These are phyloP conservation scores for Leucoma salicis DNA, from an alignment of 2,888 invertebrate genomes.

Conservation along the genomic window DNA sequence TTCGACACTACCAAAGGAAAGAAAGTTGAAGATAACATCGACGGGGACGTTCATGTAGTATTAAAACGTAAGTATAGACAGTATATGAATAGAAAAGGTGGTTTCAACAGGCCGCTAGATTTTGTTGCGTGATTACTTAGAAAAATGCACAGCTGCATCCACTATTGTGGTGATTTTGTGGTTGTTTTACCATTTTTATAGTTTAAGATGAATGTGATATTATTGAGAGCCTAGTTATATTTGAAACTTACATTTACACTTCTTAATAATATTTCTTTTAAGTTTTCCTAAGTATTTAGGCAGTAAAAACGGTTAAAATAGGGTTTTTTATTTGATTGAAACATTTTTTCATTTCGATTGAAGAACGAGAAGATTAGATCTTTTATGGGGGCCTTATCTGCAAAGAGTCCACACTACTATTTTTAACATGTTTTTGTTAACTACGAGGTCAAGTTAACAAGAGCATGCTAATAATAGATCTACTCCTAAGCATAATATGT, in stretches of 20 bases:
- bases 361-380: too few relatives aligned
- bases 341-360: too few relatives aligned
- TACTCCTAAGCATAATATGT: not conserved
- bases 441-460: too few relatives aligned
- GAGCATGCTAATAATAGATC: too few relatives aligned
- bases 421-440: too few relatives aligned
- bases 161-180: constrained; percentile 8
- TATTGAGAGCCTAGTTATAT: constrained; percentile 33
- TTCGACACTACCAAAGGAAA: constrained; percentile 98
- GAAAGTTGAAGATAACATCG: constrained; percentile 96
- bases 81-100: constrained; percentile 99
- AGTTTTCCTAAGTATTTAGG: too few relatives aligned
- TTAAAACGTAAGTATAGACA: constrained; percentile 98
- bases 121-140: constrained; percentile 88
- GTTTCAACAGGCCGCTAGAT: constrained; percentile 98
- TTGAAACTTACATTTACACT: constrained; percentile 23
- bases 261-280: too few relatives aligned
- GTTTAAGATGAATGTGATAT: constrained; percentile 47
- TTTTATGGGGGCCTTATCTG: too few relatives aligned
- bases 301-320: too few relatives aligned
- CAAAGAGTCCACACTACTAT: too few relatives aligned
- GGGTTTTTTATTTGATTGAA: too few relatives aligned
- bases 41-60: constrained; percentile 97
- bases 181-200: constrained; percentile 24
- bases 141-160: constrained; percentile 17